These are phyloP conservation scores for Raphicerus campestris DNA, from an alignment of 2,113 vertebrate species.

Conservation along the genomic window DNA sequence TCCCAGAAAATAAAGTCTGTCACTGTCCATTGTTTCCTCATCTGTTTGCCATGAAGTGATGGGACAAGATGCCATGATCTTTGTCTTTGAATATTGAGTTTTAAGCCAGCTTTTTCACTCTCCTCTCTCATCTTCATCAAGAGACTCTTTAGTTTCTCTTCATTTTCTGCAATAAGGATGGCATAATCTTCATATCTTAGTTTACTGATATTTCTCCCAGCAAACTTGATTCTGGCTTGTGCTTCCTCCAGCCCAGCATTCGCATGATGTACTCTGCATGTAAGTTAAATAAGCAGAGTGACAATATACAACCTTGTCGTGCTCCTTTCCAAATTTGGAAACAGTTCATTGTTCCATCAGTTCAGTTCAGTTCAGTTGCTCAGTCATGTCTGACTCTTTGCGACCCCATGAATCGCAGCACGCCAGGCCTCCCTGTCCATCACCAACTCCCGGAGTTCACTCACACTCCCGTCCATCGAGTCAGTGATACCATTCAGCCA, in stretches of 20 bases:
- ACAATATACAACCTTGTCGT: not conserved
- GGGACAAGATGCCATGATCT: not conserved
- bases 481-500: too few relatives aligned
- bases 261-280: not conserved
- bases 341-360: not conserved
- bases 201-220: not conserved
- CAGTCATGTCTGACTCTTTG: too few relatives aligned
- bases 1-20: not conserved
- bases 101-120: not conserved
- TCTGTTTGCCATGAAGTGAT: not conserved
- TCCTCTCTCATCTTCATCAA: not conserved
- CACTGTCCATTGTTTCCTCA: not conserved
- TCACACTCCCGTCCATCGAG: too few relatives aligned
- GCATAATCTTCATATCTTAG: not conserved
- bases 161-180: not conserved
- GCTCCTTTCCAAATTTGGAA: not conserved
- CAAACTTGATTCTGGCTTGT: not conserved
- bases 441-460: too few relatives aligned
- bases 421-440: too few relatives aligned
- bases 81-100: not conserved
- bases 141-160: not conserved
- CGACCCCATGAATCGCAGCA: too few relatives aligned
- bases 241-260: not conserved
- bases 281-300: not conserved
- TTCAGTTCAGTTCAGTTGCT: too few relatives aligned